Base-by-base conservation (phyloP, 2,888 invertebrate genomes). In the Hoplodrina blanda region DNA sequence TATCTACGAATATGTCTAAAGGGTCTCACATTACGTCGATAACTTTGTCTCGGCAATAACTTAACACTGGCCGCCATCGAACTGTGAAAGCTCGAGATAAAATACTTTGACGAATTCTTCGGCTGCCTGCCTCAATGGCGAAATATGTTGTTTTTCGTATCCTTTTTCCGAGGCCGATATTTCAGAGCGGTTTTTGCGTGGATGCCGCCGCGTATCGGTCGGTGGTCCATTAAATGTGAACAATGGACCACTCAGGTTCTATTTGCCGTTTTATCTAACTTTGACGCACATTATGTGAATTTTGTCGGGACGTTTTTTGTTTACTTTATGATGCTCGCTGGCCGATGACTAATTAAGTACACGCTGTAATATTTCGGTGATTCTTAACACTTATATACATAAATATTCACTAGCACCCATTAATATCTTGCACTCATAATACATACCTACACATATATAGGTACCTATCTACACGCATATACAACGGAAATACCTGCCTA, bases 211-310 rank as follows among this genome's bases (percentile, higher is more conserved):
- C 82, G 84, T 87, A 89, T 90, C 91, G 87, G 90, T 89, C 93
- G 94, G 95, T 95, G 95, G 95, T 94, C 95, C 95, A 94, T 94
- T 94, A 94, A 92, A 85, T 78, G 75, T 90, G 91, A 94, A 95
- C 95, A 95, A 95, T 94, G 93, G 94, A 72, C 91, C 91, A 91
- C 93, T 94, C 90, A 88, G 88, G 87, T 91, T 91, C 92, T 94
- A 92, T 93, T 94, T 91, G 92, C 92, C 89, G 89, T 91, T 94
- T 94, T 94, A 95, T 94, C 94, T 93, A 91, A 91, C 88, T 94
- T 91, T 94, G 90, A 93, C 93, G 92, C 91, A 92, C 91, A 91
- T 93, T 93, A 94, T 92, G 93, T 93, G 93, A 92, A 91, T 91
- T 92, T 91, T 90, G 91, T 87, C 91, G 91, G 91, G 83, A 87